These are phyloP conservation scores for Cossypha heuglini DNA, from an alignment of 2,797 vertebrate genomes.

Conservation along the genomic window DNA sequence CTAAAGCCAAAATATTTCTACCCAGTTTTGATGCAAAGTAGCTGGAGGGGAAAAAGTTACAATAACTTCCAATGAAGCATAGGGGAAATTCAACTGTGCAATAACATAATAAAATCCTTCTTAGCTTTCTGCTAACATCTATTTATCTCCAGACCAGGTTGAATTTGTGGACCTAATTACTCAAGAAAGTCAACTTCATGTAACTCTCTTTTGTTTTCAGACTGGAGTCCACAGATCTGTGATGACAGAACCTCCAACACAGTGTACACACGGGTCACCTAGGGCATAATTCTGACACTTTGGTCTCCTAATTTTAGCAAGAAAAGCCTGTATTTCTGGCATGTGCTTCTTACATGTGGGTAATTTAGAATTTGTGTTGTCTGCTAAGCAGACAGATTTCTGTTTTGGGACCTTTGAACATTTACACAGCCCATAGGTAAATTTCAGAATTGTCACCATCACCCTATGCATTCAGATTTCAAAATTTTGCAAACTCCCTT, in stretches of 20 bases:
- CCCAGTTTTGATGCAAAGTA: neutral
- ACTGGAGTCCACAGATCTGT: neutral
- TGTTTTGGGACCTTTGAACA: constrained; percentile 64
- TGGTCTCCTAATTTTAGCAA: neutral
- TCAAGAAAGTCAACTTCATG: neutral
- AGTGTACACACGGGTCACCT: neutral
- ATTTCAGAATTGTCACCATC: constrained; percentile 70
- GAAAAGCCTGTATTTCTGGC: neutral
- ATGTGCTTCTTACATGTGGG: neutral
- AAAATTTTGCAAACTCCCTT: constrained; percentile 35
- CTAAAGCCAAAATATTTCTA: neutral
- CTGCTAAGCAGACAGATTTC: constrained; percentile 26
- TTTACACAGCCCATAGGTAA: constrained; percentile 73
- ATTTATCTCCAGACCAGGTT: neutral
- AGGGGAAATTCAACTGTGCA: neutral
- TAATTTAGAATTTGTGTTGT: neutral
- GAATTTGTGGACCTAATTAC: neutral
- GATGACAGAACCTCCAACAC: fast-evolving
- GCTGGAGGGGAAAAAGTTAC: neutral
- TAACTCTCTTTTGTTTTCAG: neutral
- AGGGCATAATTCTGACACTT: neutral
- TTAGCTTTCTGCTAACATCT: neutral
- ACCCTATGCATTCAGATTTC: constrained; percentile 24
- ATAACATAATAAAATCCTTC: neutral
- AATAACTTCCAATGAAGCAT: neutral